Evolutionary conservation across 2,113 vertebrate species (phyloP), one percentile per base, ranked within the genome.

Genomic region (Oxyruncus cristatus): DNA sequence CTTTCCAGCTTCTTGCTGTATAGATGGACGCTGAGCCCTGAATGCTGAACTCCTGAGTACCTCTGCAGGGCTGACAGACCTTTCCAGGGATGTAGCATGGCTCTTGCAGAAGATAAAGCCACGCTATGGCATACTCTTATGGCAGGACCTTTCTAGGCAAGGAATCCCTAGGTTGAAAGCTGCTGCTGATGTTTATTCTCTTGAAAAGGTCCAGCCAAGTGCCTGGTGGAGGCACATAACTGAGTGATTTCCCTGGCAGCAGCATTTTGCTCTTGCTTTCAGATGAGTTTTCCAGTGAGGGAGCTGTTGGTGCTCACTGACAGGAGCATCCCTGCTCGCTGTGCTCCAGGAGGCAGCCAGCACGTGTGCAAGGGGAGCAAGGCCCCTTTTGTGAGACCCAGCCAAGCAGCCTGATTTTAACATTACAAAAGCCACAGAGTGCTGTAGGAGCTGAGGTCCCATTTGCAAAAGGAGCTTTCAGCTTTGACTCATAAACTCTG

Each of bases 1-100:
- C 87, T 96, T 94, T 88, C 94, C 96, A 97, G 93, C 77, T 87
- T 92, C 80, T 93, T 55, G 27, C 23, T 41, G 30, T 16, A 39
- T 35, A 80, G 91, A 91, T 46, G 46, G 66, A 79, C 7, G 10
- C 35, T 47, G n/a, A 76, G 50, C 61, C 33, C 58, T 42, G 72
- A 70, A 42, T 1, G 5, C 41, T 66, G 39, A 77, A 32, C 21
- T 39, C 33, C 26, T 1, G 0, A 16, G 26, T n/a, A n/a, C 11
- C 23, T 19, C 62, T 8, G 37, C 44, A 9, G 58, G 62, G 28
- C 37, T 42, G 72, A 61, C 49, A 28, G 39, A 26, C 23, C 74
- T 44, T 82, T 11, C 58, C 52, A 81, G 56, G 50, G 41, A 27
- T n/a, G 20, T 9, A n/a, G 75, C 5, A 1, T 3, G 52, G 35